Conservation (phyloP, 37 sponge, comb jelly and placozoan species). For the Chondrosia reniformis region DNA sequence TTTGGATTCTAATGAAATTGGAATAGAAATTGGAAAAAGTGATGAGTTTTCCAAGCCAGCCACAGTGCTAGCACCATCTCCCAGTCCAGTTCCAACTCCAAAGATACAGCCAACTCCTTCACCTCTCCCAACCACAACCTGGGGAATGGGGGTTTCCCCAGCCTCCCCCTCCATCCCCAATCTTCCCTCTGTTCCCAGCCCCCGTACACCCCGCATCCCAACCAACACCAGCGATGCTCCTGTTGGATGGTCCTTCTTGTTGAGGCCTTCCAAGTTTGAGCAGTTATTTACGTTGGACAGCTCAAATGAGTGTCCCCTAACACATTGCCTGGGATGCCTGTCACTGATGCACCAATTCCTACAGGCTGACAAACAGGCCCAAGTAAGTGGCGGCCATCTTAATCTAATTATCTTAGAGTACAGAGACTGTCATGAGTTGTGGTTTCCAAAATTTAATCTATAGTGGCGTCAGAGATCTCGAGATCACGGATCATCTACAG, state of each 20-base stretch:
- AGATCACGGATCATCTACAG: conserved; percentile 14
- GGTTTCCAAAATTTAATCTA: too few relatives aligned
- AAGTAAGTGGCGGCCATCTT: neutral
- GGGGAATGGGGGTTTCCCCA: too few relatives aligned
- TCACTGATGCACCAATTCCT: conserved; percentile 48
- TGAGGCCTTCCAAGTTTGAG: conserved; percentile 26
- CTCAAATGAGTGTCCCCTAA: conserved; percentile 25
- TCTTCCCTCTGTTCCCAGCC: conserved; percentile 15
- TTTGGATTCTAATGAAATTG: too few relatives aligned
- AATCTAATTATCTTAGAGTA: too few relatives aligned
- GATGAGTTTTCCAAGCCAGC: neutral
- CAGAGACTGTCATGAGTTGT: too few relatives aligned
- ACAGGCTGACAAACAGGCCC: conserved; percentile 10
- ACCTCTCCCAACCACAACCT: neutral
- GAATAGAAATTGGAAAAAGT: neutral
- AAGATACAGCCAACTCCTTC: neutral
- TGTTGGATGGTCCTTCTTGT: conserved; percentile 14
- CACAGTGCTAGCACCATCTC: conserved; percentile 1
- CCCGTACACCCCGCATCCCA: neutral
- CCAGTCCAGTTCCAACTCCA: neutral
- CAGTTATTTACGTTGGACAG: conserved; percentile 25
- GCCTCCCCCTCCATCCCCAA: conserved; percentile 12
- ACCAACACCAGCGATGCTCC: neutral
- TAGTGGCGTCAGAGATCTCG: conserved; percentile 10
- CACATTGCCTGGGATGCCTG: conserved; percentile 50